These are phyloP conservation scores for Drosophila lini DNA, from an alignment of 1,140 invertebrate species.

Conservation along the genomic window DNA sequence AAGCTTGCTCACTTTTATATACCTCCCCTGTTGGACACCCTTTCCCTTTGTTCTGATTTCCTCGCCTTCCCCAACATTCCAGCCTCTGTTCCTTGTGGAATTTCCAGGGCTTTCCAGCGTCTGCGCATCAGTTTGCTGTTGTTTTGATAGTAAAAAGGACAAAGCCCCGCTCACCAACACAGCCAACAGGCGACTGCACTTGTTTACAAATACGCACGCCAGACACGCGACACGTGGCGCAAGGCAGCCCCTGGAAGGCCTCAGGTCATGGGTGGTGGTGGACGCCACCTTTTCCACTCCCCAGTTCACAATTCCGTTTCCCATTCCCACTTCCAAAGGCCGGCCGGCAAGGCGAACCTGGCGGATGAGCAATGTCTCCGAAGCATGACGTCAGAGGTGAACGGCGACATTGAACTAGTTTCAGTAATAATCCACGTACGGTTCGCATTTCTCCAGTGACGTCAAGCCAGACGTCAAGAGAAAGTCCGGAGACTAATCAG, in stretches of 20 bases:
- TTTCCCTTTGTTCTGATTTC: slow-evolving; percentile 12
- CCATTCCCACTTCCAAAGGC: slow-evolving; percentile 9
- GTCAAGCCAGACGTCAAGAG: slow-evolving; percentile 30
- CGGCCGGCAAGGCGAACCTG: slow-evolving; percentile 54
- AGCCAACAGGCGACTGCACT: slow-evolving; percentile 35
- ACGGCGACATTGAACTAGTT: slow-evolving; percentile 74
- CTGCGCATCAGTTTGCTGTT: slow-evolving; percentile 52
- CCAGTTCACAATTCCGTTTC: slow-evolving; percentile 1
- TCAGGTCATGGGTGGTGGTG: slow-evolving; percentile 20
- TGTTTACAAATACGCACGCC: slow-evolving; percentile 68
- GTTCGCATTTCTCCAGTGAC: slow-evolving; percentile 40
- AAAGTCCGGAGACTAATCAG: slow-evolving; percentile 1
- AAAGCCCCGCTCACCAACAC: slow-evolving; percentile 26
- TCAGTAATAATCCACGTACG: neutral
- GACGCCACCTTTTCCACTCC: neutral
- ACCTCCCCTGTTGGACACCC: slow-evolving; percentile 2
- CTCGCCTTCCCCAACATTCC: slow-evolving; percentile 28
- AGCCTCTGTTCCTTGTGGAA: slow-evolving; percentile 36
- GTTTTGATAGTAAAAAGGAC: slow-evolving; percentile 70
- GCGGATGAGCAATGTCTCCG: slow-evolving; percentile 20
- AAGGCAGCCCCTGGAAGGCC: slow-evolving; percentile 31
- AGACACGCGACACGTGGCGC: slow-evolving; percentile 57
- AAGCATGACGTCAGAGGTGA: slow-evolving; percentile 57
- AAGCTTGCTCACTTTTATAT: neutral
- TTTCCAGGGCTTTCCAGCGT: slow-evolving; percentile 48